These are phyloP conservation scores for Lacanobia oleracea DNA, from an alignment of 2,888 invertebrate species.

Conservation along the genomic window DNA sequence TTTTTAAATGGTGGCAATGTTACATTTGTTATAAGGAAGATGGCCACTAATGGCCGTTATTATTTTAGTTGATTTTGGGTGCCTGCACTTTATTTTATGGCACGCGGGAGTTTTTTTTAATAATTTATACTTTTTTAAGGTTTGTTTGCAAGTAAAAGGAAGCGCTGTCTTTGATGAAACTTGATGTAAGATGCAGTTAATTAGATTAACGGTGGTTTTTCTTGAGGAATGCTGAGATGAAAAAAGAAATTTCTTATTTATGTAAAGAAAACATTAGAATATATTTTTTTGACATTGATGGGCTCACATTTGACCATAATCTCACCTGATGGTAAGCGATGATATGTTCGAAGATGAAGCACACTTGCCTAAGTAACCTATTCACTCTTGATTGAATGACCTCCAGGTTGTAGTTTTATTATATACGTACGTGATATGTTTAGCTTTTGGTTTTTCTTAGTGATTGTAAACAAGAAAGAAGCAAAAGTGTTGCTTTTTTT, in stretches of 20 bases:
- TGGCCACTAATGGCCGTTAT: conserved; percentile 36
- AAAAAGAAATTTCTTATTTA: neutral
- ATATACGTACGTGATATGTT: too few species aligned
- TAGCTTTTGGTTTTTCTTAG: too few species aligned
- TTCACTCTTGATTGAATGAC: too few species aligned
- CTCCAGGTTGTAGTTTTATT: too few species aligned
- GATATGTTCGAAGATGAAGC: too few species aligned
- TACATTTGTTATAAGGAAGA: conserved; percentile 50
- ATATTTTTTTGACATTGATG: too few species aligned
- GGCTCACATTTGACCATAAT: too few species aligned
- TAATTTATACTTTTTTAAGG: conserved; percentile 23
- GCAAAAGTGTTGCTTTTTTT: too few species aligned
- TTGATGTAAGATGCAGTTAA: neutral
- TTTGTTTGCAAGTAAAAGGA: neutral
- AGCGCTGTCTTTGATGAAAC: neutral
- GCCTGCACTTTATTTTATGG: conserved; percentile 36
- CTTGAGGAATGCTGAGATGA: neutral
- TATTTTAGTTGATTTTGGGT: conserved; percentile 54
- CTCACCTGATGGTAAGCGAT: too few species aligned
- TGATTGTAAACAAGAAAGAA: too few species aligned
- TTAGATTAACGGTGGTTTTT: neutral
- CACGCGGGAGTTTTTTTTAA: conserved; percentile 8
- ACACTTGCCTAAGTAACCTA: too few species aligned
- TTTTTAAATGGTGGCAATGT: conserved; percentile 51
- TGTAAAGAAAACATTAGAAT: too few species aligned